phyloP scores from a whole-genome alignment of 23 tunicate genomes.

The Halocynthia roretzi region DNA sequence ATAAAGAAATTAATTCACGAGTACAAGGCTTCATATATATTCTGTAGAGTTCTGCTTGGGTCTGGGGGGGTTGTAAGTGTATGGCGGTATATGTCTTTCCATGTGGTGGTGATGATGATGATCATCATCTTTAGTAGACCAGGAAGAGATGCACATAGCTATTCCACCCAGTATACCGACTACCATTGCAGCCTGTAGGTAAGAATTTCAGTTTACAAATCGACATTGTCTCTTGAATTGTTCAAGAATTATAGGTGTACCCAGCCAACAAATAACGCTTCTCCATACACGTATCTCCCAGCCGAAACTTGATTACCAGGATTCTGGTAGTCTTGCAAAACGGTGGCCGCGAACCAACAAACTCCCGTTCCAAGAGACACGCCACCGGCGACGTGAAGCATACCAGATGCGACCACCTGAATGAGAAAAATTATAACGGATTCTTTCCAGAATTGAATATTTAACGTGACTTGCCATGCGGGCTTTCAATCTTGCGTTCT shows the following conservation, averaged over 20 bases:
- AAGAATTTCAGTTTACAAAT: constrained; percentile 4
- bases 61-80: constrained; percentile 78
- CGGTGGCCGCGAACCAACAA: constrained; percentile 92
- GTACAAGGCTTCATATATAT: constrained; percentile 37
- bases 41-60: constrained; percentile 66
- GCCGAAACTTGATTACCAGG: constrained; percentile 6
- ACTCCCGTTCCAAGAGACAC: constrained; percentile 64
- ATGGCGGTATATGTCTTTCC: constrained; percentile 34
- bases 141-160: constrained; percentile 60
- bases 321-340: constrained; percentile 63
- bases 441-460: no score
- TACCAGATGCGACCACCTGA: constrained; percentile 59
- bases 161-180: constrained; percentile 49
- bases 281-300: constrained; percentile 84
- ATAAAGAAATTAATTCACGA: no score
- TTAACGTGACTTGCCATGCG: constrained; percentile 45
- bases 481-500: constrained; percentile 63
- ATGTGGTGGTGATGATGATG: no score
- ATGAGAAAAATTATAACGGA: constrained; percentile 1
- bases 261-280: constrained; percentile 92
- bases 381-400: constrained; percentile 42
- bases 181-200: constrained; percentile 55
- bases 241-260: constrained; percentile 11
- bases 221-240: not conserved
- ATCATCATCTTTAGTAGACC: constrained; percentile 53